Base-by-base conservation (phyloP, 1,140 invertebrate species). In the Tenebrio molitor region DNA sequence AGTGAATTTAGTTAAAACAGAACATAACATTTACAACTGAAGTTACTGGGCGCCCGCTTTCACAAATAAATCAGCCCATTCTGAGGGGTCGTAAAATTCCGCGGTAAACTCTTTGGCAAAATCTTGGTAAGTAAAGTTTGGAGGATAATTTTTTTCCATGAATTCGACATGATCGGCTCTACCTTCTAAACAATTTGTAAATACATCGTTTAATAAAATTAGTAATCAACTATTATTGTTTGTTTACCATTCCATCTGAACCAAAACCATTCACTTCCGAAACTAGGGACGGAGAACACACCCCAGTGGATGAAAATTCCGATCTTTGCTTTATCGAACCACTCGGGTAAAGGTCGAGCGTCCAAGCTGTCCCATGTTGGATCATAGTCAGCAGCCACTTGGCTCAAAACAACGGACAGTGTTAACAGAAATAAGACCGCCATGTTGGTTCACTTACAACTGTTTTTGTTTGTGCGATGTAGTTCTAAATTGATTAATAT, bases 261-360 rank as follows among this genome's bases (percentile, higher is more conserved):
- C 93, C 93, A 95, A 82, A 95, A 95, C 94, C 94, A 96, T 86
- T 95, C 94, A 2, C 88, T 89, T 0, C 88, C 88, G 83, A 89
- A 93, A 71, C 91, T 90, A 0, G 95, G 95, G 0, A 97, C 95
- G 0, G 93, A 91, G 76, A 91, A 97, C 0, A 97, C 91, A 1
- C 95, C 95, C 92, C 94, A 97, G 77, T 97, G 95, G 41, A 96
- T 85, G 79, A 97, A 96, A 68, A 97, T 95, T n/a, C 95, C 95
- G 75, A 97, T 87, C 84, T 97, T 97, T 0, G 88, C 90, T 58
- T 93, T 85, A 78, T 96, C 95, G 78, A 93, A 97, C 95, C 95
- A 97, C 5, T 77, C 21, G 0, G 96, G 96, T 44, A 96, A 76
- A 0, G 92, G 91, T 39, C 96, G 85, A 8, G 83, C 85, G 78